These are phyloP conservation scores for Empidonax alnorum DNA, from an alignment of 2,113 vertebrate species.

Conservation along the genomic window DNA sequence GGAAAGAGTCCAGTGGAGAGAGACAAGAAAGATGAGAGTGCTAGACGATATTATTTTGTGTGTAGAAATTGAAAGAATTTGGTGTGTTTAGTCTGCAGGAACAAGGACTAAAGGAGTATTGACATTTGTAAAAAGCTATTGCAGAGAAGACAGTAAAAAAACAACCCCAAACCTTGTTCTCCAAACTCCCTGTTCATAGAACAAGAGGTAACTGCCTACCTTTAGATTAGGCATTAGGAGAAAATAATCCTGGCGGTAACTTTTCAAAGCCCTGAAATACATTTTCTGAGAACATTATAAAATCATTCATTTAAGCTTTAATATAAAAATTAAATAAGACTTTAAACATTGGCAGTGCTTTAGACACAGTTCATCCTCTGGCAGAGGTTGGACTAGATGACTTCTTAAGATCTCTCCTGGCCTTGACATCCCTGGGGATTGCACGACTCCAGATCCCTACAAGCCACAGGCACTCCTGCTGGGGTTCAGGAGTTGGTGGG, in stretches of 20 bases:
- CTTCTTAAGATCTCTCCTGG: background rate
- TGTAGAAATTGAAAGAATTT: conserved; percentile 38
- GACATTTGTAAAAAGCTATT: background rate
- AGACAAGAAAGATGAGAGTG: conserved; percentile 49
- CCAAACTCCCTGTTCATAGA: background rate
- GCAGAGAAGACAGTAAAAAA: background rate
- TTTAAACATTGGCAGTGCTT: background rate
- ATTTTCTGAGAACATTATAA: background rate
- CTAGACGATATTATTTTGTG: background rate
- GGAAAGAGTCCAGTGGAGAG: conserved; percentile 19
- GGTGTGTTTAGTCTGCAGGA: conserved; percentile 63
- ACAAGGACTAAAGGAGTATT: background rate
- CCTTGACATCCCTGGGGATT: background rate
- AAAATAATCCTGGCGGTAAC: background rate
- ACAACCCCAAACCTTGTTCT: background rate
- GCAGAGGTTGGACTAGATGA: background rate
- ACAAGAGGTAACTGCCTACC: background rate
- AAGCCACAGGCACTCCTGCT: fast-evolving
- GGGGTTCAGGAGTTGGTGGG: fast-evolving
- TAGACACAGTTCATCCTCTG: conserved; percentile 19
- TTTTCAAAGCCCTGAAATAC: background rate
- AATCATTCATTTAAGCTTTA: conserved; percentile 1
- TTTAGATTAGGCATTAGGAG: background rate
- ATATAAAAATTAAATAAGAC: background rate
- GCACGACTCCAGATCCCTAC: fast-evolving